A percentile compares a stretch with the other conserved stretches of the same genome.
phyloP scores from a whole-genome alignment of 2,888 invertebrate species.

The Seira ritae region DNA sequence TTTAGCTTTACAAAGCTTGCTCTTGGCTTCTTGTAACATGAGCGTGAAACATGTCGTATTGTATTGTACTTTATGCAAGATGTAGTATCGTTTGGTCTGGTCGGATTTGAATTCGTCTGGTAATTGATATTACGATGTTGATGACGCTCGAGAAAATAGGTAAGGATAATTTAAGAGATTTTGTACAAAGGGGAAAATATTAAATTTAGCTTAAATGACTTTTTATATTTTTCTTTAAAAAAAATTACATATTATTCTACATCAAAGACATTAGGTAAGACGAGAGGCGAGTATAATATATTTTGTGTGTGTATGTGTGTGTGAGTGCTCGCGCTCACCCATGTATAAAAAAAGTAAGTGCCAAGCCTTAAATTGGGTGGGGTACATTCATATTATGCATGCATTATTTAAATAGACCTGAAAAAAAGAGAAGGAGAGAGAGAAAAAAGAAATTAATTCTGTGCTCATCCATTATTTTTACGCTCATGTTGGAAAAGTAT shows the following conservation, averaged over 20 bases:
- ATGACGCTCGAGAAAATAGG: neutral
- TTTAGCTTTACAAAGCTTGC: no score
- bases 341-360: constrained; percentile 44
- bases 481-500: constrained; percentile 12
- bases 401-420: constrained; percentile 48
- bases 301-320: neutral
- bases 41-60: no score
- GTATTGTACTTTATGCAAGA: no score
- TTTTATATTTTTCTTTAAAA: constrained; percentile 1
- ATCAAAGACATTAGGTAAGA: neutral
- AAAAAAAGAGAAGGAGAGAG: neutral
- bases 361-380: constrained; percentile 64
- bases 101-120: neutral
- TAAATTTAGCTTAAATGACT: constrained; percentile 7
- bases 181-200: neutral
- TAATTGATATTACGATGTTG: constrained; percentile 14
- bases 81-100: no score
- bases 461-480: constrained; percentile 12
- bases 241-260: neutral
- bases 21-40: no score
- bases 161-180: neutral
- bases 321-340: constrained; percentile 40
- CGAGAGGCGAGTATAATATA: neutral
- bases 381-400: constrained; percentile 55
- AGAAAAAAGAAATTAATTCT: constrained; percentile 9